Base-by-base conservation (phyloP, 2,797 vertebrate species). In the Sebastes cheni region DNA sequence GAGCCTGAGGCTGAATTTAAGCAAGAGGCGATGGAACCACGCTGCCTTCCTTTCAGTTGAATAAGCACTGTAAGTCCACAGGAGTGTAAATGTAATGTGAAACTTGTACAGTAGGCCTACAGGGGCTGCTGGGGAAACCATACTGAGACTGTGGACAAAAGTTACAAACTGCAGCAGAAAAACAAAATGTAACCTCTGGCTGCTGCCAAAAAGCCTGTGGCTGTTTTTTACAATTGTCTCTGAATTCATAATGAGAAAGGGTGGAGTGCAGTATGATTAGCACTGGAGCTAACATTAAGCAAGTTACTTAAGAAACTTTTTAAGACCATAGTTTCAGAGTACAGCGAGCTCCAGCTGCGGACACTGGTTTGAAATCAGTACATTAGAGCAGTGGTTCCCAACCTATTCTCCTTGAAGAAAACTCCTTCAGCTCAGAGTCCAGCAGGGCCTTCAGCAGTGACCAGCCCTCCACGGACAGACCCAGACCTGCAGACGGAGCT, bases 11-110 rank as follows among this genome's bases (percentile, higher is more conserved):
- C 61, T 56, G 75, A 70, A 80, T 77, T 84, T 67, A 55, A 82
- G 74, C 66, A 69, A 71, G 62, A 67, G 52, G 60, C 62, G 42
- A 65, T 39, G 76, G 89, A 84, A 70, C 52, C 83, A 84, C 39
- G 73, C 70, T 77, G 77, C 67, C 69, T 90, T 82, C 56, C 72
- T 78, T 77, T 89, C 82, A 86, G 66, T 72, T 73, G 84, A 90
- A 87, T 75, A 83, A 88, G 71, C 52, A 76, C 79, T 65, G 52
- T 61, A 88, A 85, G 75, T 81, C 77, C 65, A 87, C 30, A 71
- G 58, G 22, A 77, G 62, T 89, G 84, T 77, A 79, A 84, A 78
- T 75, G 77, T 72, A 84, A 80, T 81, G 64, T 74, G 71, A 82
- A 89, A 87, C 27, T 59, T 78, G 60, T 75, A 83, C 69, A 77